A percentile compares a stretch with the other conserved stretches of the same genome.
Evolutionary conservation across 2,113 vertebrate species (phyloP).

Genomic region (Pluvianellus socialis): DNA sequence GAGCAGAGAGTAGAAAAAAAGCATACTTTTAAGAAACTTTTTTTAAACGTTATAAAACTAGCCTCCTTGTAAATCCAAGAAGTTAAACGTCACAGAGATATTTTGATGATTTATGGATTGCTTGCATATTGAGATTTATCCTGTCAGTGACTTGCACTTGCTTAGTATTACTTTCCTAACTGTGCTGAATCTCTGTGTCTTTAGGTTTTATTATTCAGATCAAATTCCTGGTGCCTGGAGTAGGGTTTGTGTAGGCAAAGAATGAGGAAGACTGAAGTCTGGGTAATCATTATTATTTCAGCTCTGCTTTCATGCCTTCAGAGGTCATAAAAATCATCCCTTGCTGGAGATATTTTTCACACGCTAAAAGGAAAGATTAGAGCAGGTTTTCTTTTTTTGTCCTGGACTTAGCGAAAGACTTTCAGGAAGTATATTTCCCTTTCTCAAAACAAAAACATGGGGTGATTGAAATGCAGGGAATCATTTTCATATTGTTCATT

Average conservation of each 20-base stretch:
- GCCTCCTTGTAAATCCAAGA: background rate
- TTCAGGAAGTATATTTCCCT: constrained; percentile 54
- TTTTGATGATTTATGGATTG: background rate
- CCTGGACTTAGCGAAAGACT: background rate
- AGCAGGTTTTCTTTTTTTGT: background rate
- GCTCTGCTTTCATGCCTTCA: background rate
- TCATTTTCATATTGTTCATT: constrained; percentile 55
- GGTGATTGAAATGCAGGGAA: background rate
- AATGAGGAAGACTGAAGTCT: background rate
- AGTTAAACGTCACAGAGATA: background rate
- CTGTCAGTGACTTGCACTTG: background rate
- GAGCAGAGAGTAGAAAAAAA: background rate
- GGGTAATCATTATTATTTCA: constrained; percentile 39
- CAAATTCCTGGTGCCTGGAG: background rate
- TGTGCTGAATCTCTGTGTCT: background rate
- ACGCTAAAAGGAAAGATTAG: background rate
- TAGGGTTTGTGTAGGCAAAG: background rate
- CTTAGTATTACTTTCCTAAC: background rate
- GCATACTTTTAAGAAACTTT: background rate
- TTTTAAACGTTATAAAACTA: background rate
- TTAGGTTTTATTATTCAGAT: background rate
- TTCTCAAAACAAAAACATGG: constrained; percentile 31
- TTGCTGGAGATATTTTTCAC: constrained; percentile 41
- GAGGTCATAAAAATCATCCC: constrained; percentile 29
- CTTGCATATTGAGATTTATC: background rate